Evolutionary conservation across 2,888 invertebrate genomes (phyloP), one percentile per base, ranked within the genome.

Genomic region (Erannis defoliaria): DNA sequence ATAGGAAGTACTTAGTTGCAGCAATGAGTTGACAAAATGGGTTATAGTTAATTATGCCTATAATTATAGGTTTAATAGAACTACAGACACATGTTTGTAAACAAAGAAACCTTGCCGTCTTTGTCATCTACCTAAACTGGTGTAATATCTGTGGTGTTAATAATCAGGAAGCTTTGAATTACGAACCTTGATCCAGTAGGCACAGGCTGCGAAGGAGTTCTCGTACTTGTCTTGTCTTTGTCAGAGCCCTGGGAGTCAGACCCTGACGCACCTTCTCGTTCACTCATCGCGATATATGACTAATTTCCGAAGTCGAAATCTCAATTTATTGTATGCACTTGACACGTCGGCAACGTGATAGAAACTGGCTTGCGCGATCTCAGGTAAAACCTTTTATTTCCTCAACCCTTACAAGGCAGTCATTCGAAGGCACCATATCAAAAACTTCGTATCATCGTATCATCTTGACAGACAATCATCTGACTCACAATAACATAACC

Each of bases 401-500:
- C 74, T 82, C 75, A 82, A 79, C 71, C 89, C 88, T 73, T 89
- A 88, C 76, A 90, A 80, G 90, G 91, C 76, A 68, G 70, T 70
- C 55, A 77, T 72, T 71, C 75, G 73, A 80, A 79, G 79, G 79
- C 72, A 80, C 80, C 66, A 75, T 71, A 74, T 84, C 73, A 83
- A 89, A 86, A 82, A 73, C 60, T 71, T 79, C 84, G 81, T 1
- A 2, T n/a, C n/a, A n/a, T n/a, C n/a, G n/a, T 76, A 81, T 89
- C 88, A 86, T 85, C 73, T 71, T 55, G 59, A 59, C 69, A 72
- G 66, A 71, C 67, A 79, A 76, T 75, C 73, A 81, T 76, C 73
- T 87, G 85, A 84, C 70, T 86, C 86, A 86, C 77, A 78, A 78
- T 71, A 77, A 83, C 77, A 84, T 89, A 87, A 90, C 88, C 89